Percentiles rank a stretch among this genome's conserved stretches.
Evolutionary conservation across 2,113 vertebrate species (phyloP).

Genomic region (Polypterus senegalus): DNA sequence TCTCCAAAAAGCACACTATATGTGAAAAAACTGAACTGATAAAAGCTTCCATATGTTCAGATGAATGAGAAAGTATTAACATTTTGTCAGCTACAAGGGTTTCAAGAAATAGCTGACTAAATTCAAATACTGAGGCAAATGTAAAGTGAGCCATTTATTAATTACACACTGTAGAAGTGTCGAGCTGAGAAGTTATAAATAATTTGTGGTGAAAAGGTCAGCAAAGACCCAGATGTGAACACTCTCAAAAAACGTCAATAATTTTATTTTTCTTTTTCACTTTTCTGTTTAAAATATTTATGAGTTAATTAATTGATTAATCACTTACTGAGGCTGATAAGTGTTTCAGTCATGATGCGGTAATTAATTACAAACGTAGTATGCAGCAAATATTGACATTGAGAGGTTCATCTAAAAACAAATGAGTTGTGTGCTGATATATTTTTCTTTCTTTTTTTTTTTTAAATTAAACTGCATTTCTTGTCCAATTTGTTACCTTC

Average conservation of each 20-base stretch:
- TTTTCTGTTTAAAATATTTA: background rate
- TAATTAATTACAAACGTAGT: too few relatives aligned
- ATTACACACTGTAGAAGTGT: background rate
- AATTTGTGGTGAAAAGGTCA: constrained; percentile 2
- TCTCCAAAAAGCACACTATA: too few relatives aligned
- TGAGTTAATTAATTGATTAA: background rate
- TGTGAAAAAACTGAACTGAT: too few relatives aligned
- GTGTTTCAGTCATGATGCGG: background rate
- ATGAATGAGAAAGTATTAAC: too few relatives aligned
- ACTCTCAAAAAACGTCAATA: background rate
- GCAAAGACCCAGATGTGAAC: background rate
- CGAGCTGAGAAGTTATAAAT: background rate
- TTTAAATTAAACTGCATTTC: too few relatives aligned
- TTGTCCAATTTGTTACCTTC: too few relatives aligned
- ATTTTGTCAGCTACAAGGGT: too few relatives aligned
- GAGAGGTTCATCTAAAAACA: too few relatives aligned
- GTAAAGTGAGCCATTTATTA: background rate
- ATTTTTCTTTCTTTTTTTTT: too few relatives aligned
- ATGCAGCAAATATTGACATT: too few relatives aligned
- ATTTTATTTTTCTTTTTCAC: background rate
- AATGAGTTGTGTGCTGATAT: too few relatives aligned
- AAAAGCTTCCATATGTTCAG: too few relatives aligned
- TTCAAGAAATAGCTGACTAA: background rate
- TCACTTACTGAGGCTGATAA: background rate
- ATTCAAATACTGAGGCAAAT: background rate